These are phyloP conservation scores for Eupsilia transversa DNA, from an alignment of 2,888 invertebrate species.

Conservation along the genomic window DNA sequence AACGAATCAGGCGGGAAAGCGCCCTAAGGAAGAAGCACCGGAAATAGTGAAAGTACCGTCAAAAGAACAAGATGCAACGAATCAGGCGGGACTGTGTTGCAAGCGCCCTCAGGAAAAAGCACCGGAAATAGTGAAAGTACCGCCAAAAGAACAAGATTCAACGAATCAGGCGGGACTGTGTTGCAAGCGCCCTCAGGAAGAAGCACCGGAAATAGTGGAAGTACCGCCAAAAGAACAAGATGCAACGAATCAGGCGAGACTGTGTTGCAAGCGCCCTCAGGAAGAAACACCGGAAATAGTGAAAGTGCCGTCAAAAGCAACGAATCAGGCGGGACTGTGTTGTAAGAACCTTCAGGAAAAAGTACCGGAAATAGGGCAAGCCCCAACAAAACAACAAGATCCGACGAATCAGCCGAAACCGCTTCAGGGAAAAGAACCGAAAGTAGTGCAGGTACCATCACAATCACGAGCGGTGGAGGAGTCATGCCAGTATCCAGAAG, in stretches of 20 bases:
- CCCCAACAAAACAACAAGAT: background rate
- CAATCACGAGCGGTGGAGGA: slow-evolving; percentile 23
- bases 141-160: background rate
- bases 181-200: no score
- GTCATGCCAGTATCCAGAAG: slow-evolving; percentile 66
- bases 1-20: no score
- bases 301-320: background rate
- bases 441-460: slow-evolving; percentile 39
- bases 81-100: background rate
- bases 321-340: background rate
- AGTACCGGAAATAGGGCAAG: background rate
- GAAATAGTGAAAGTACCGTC: background rate
- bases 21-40: no score
- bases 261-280: no score
- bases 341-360: no score
- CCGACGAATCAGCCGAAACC: background rate
- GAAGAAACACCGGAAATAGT: background rate
- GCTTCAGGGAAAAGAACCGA: background rate
- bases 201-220: background rate
- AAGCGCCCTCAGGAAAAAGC: background rate
- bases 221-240: background rate
- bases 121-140: no score
- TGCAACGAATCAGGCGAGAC: background rate
- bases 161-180: no score
- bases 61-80: background rate